Conservation (phyloP, 2,797 vertebrate genomes). For the Chaetophractus vellerosus region DNA sequence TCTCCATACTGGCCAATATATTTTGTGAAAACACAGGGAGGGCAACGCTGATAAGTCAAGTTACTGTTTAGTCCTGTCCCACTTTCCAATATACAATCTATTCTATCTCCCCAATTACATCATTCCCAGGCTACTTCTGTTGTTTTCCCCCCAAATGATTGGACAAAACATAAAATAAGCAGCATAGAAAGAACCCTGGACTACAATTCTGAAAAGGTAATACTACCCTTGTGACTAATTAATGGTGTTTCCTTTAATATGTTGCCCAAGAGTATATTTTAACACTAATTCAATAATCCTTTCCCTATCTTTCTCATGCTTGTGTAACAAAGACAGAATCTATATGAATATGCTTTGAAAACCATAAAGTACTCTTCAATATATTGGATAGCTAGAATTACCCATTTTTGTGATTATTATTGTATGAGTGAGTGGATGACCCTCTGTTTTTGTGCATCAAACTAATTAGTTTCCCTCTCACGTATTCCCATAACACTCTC, state of each 20-base stretch:
- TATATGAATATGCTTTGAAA: not conserved
- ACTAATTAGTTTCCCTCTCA: not conserved
- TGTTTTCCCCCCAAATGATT: not conserved
- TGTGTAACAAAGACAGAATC: not conserved
- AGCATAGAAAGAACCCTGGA: not conserved
- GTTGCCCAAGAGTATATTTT: not conserved
- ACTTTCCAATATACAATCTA: not conserved
- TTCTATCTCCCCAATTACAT: not conserved
- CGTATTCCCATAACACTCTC: not conserved
- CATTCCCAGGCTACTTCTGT: not conserved
- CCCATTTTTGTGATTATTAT: not conserved
- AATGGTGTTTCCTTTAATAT: not conserved
- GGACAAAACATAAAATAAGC: conserved; percentile 6
- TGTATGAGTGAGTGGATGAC: not conserved
- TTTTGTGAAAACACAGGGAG: not conserved
- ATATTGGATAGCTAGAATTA: not conserved
- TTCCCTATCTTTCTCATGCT: not conserved
- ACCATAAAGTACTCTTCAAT: not conserved
- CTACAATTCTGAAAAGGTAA: not conserved
- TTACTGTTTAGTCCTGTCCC: not conserved
- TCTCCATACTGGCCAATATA: not conserved
- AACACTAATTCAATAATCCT: not conserved
- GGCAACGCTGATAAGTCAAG: not conserved
- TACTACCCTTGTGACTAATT: not conserved
- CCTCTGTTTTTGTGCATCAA: not conserved